phyloP scores from a whole-genome alignment of 2,797 vertebrate genomes.

The Sebastes vulpes region DNA sequence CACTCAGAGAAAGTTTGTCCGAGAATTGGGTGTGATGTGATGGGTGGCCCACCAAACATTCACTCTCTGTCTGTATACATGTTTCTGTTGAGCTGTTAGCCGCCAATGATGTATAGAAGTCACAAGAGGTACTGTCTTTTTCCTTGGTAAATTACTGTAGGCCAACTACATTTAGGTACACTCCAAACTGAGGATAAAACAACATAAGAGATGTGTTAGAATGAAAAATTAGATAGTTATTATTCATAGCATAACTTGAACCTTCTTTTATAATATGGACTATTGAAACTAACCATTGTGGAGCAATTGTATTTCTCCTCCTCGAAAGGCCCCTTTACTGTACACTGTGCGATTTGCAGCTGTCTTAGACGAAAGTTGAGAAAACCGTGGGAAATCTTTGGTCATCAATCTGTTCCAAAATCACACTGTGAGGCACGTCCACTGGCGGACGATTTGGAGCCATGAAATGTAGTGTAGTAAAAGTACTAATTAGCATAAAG shows the following conservation, averaged over 20 bases:
- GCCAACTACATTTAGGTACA: background rate
- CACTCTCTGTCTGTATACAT: background rate
- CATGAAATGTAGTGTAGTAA: background rate
- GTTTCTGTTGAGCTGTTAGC: background rate
- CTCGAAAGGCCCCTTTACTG: background rate
- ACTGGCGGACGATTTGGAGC: background rate
- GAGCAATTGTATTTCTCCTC: background rate
- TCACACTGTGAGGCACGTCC: background rate
- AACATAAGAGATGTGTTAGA: background rate
- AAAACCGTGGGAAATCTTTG: background rate
- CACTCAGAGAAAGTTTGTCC: background rate
- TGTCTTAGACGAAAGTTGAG: background rate
- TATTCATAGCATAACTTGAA: background rate
- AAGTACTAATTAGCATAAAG: background rate
- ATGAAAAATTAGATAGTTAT: background rate
- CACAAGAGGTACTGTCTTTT: background rate
- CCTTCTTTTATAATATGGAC: background rate
- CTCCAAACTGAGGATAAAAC: background rate
- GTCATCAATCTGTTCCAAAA: fast-evolving
- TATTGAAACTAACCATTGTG: background rate
- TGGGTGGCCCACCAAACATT: fast-evolving
- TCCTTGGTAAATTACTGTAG: background rate
- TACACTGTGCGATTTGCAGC: background rate
- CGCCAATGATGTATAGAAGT: background rate
- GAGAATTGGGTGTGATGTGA: background rate